Percentiles rank a stretch among this genome's conserved stretches.
Conservation (phyloP, 2,797 vertebrate species). For the Columba guinea region DNA sequence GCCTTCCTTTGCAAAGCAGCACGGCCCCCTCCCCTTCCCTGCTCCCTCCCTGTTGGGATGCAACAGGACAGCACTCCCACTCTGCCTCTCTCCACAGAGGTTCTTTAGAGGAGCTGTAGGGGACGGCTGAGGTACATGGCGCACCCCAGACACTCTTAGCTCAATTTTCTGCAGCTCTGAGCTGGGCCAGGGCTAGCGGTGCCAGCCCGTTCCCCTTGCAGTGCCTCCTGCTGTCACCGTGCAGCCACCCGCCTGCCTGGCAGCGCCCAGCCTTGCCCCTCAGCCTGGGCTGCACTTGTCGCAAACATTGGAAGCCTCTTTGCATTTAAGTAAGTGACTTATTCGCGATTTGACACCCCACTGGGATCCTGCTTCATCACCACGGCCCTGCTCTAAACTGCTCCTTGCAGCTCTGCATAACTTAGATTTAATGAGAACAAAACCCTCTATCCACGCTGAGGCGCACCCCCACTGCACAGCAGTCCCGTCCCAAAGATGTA, state of each 20-base stretch:
- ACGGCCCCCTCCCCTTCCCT: background rate
- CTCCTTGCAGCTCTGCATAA: background rate
- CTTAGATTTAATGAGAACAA: background rate
- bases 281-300: background rate
- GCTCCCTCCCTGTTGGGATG: background rate
- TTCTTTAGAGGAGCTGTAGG: background rate
- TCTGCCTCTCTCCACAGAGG: background rate
- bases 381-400: background rate
- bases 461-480: background rate
- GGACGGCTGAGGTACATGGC: background rate
- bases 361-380: background rate
- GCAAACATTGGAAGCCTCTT: background rate
- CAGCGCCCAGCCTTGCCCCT: background rate
- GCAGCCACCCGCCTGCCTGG: background rate
- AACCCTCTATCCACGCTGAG: background rate
- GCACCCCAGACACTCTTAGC: too few relatives aligned
- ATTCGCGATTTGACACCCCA: background rate
- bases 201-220: background rate
- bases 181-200: background rate
- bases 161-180: background rate
- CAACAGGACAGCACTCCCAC: background rate
- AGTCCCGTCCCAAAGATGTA: background rate
- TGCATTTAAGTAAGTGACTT: background rate
- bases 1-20: background rate
- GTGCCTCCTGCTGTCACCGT: background rate